Conservation (phyloP, 2,888 invertebrate species). For the Campoletis raptor region DNA sequence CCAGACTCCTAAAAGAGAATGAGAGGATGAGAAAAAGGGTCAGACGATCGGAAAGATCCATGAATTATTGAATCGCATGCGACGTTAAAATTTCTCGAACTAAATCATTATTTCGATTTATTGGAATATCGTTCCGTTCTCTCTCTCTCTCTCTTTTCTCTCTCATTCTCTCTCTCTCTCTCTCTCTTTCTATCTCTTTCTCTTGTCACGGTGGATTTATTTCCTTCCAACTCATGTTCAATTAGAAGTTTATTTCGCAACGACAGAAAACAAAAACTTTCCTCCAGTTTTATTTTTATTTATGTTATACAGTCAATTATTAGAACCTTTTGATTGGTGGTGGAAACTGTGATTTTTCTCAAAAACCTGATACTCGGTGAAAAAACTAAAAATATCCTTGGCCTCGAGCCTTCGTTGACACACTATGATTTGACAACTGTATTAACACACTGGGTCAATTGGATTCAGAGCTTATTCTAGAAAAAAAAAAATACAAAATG, state of each 20-base stretch:
- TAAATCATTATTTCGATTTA: conserved; percentile 21
- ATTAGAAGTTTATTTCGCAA: conserved; percentile 11
- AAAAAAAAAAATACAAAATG: no score
- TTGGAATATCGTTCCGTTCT: background rate
- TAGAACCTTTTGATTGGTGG: background rate
- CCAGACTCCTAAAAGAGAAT: background rate
- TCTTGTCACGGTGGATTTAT: conserved; percentile 5
- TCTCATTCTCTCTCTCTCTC: no score
- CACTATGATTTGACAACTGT: no score
- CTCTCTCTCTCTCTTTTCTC: background rate
- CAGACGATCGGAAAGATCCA: conserved; percentile 17
- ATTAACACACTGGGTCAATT: no score
- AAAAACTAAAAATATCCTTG: background rate
- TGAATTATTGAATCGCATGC: conserved; percentile 51
- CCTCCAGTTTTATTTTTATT: background rate
- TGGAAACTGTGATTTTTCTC: background rate
- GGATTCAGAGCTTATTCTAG: no score
- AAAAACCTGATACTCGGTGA: background rate
- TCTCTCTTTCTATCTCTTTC: no score
- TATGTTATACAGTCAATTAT: background rate
- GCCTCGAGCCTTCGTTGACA: no score
- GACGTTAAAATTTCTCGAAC: conserved; percentile 11
- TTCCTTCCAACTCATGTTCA: conserved; percentile 2
- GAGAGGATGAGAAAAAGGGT: background rate
- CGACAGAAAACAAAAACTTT: background rate